Evolutionary conservation across 2,113 vertebrate genomes (phyloP).

Genomic region (Eretmochelys imbricata): DNA sequence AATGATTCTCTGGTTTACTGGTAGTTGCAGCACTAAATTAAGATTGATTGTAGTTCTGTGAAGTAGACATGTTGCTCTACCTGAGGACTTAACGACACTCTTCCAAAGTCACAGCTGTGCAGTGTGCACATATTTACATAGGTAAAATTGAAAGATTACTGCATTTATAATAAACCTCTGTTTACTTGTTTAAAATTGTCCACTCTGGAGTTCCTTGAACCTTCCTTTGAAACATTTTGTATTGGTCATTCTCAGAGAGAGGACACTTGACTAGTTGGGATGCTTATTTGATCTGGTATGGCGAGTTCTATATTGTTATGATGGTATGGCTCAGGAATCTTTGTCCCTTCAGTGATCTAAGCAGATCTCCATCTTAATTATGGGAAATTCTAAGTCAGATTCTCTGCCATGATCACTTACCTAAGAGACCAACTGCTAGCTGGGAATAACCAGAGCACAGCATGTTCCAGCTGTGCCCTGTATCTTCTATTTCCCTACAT

Average conservation of each 20-base stretch:
- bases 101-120: background rate
- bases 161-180: background rate
- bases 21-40: background rate
- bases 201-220: background rate
- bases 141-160: background rate
- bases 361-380: background rate
- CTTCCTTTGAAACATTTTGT: background rate
- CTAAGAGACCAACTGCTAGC: background rate
- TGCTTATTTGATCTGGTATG: background rate
- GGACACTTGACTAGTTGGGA: background rate
- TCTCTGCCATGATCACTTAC: background rate
- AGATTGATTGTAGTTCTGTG: background rate
- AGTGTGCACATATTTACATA: background rate
- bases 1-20: background rate
- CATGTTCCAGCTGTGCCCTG: accelerated
- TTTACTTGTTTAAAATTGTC: background rate
- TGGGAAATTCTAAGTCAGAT: background rate
- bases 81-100: background rate
- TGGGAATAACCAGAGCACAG: background rate
- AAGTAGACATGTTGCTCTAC: background rate
- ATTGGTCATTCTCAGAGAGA: background rate
- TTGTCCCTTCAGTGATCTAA: background rate
- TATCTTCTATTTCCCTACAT: background rate
- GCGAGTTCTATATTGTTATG: background rate
- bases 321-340: background rate